Evolutionary conservation across 2,797 vertebrate genomes (phyloP).

Genomic region (Acestrorhynchus altus): DNA sequence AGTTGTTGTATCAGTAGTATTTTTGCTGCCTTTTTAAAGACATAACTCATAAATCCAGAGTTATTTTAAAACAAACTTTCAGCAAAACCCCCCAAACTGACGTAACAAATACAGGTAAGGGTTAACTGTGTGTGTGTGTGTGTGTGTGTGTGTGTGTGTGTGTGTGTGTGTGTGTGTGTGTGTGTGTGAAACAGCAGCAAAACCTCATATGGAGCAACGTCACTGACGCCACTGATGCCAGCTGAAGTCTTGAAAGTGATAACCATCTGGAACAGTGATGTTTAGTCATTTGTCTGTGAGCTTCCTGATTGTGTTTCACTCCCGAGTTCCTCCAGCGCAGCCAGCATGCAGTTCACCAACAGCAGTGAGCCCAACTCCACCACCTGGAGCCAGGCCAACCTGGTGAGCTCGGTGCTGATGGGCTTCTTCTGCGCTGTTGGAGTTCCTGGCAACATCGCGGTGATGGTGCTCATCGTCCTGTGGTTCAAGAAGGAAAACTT

Average conservation of each 20-base stretch:
- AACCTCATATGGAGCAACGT: background rate
- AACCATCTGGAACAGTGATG: conserved; percentile 11
- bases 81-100: too few relatives aligned
- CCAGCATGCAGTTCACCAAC: conserved; percentile 20
- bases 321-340: background rate
- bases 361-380: conserved; percentile 9
- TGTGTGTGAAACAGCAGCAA: background rate
- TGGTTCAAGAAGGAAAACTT: conserved; percentile 53
- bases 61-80: too few relatives aligned
- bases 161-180: too few relatives aligned
- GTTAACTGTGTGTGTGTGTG: too few relatives aligned
- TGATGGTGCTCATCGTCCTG: conserved; percentile 46
- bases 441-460: conserved; percentile 50
- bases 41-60: too few relatives aligned
- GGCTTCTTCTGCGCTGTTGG: conserved; percentile 42
- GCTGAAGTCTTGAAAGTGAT: background rate
- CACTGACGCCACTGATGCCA: background rate
- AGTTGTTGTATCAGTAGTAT: too few relatives aligned
- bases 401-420: conserved; percentile 47
- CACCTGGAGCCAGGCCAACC: background rate
- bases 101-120: background rate
- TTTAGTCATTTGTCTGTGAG: conserved; percentile 23
- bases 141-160: too few relatives aligned
- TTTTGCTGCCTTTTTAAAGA: too few relatives aligned
- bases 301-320: conserved; percentile 14